A percentile compares a stretch with the other conserved stretches of the same genome.
Evolutionary conservation across 1,140 invertebrate species (phyloP).

Genomic region (Drosophila baimaii): DNA sequence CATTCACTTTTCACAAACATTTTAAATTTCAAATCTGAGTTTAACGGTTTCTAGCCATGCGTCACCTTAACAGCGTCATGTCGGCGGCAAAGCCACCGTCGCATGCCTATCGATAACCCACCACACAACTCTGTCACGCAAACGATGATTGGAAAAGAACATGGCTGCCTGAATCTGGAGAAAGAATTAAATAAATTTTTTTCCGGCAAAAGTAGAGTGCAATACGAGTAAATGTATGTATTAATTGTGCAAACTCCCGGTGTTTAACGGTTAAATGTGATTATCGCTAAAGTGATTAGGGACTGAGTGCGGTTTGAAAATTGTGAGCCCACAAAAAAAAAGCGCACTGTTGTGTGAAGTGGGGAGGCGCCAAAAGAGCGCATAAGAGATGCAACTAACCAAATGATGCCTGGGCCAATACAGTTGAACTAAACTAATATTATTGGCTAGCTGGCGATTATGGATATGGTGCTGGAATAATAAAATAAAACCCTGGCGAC

Average conservation of each 20-base stretch:
- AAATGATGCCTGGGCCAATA: not conserved
- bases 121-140: slow-evolving; percentile 26
- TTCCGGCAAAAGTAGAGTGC: slow-evolving; percentile 64
- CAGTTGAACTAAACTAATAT: not conserved
- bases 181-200: slow-evolving; percentile 61
- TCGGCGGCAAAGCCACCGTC: not conserved
- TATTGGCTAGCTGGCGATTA: not conserved
- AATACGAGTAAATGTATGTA: slow-evolving; percentile 62
- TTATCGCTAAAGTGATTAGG: not conserved
- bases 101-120: slow-evolving; percentile 24
- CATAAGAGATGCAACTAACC: slow-evolving; percentile 3
- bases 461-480: not conserved
- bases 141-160: slow-evolving; percentile 46
- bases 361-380: slow-evolving; percentile 27
- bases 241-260: slow-evolving; percentile 5
- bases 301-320: not conserved
- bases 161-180: slow-evolving; percentile 54
- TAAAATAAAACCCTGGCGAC: slow-evolving; percentile 38
- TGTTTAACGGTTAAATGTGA: no score
- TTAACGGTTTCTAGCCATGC: slow-evolving; percentile 3
- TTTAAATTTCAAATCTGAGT: not conserved
- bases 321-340: slow-evolving; percentile 16
- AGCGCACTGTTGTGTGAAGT: slow-evolving; percentile 29
- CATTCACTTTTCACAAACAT: not conserved
- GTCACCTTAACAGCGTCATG: slow-evolving; percentile 18